Evolutionary conservation across 2,888 invertebrate genomes (phyloP).

Genomic region (Eurytoma adleriae): DNA sequence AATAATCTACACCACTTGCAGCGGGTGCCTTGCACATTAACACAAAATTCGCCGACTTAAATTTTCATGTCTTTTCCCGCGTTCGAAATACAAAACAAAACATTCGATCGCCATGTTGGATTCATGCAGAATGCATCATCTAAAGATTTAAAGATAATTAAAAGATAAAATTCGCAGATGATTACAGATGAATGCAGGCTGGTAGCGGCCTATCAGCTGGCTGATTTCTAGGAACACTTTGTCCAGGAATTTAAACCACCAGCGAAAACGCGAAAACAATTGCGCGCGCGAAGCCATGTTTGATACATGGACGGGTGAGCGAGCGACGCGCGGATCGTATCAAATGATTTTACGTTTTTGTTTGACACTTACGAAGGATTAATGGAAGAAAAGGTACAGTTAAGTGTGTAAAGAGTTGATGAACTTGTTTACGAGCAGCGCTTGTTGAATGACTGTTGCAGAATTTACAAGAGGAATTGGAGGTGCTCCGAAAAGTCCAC

Average conservation of each 20-base stretch:
- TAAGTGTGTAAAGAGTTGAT: background rate
- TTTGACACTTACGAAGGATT: background rate
- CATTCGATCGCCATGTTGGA: constrained; percentile 25
- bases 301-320: background rate
- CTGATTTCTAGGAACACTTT: constrained; percentile 5
- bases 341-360: no score
- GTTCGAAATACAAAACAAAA: constrained; percentile 13
- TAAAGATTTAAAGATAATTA: constrained; percentile 24
- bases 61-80: constrained; percentile 3
- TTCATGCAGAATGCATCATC: background rate
- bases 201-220: no score
- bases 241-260: constrained; percentile 24
- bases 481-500: constrained; percentile 57
- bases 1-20: constrained; percentile 9
- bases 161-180: background rate
- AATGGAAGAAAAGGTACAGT: constrained; percentile 45
- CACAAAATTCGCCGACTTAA: no score
- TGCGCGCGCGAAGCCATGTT: constrained; percentile 32
- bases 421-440: background rate
- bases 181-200: background rate
- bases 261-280: constrained; percentile 25
- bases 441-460: constrained; percentile 8
- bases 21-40: background rate
- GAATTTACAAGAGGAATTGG: constrained; percentile 55
- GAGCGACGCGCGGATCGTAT: background rate